phyloP scores from a whole-genome alignment of 30 jellyfish, hydroid and myxozoan genomes.

The Aurelia aurita region DNA sequence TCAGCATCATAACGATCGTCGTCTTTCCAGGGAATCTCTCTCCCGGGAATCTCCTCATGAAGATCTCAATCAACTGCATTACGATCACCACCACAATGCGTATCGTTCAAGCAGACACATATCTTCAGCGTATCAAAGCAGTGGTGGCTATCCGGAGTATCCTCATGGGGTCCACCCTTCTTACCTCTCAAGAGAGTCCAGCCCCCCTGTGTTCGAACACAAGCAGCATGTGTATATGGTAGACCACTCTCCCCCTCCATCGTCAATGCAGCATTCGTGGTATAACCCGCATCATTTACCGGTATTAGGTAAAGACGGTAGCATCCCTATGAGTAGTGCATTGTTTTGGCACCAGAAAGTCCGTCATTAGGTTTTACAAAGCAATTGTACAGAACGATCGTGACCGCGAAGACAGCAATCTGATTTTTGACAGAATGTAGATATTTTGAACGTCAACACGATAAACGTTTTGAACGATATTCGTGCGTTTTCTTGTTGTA shows the following conservation, averaged over 20 bases:
- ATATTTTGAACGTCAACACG: no score
- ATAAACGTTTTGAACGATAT: no score
- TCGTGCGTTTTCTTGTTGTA: no score
- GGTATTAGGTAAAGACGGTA: conserved; percentile 33
- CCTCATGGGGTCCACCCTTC: conserved; percentile 11
- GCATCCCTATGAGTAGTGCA: neutral
- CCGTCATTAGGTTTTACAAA: conserved; percentile 6
- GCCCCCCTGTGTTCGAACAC: conserved; percentile 25
- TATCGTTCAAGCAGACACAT: conserved; percentile 10
- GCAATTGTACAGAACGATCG: no score
- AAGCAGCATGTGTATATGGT: neutral
- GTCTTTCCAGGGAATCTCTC: neutral
- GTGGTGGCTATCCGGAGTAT: conserved; percentile 21
- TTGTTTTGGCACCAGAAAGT: conserved; percentile 53
- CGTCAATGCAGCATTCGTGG: conserved; percentile 33
- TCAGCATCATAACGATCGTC: conserved; percentile 4
- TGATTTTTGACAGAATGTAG: no score
- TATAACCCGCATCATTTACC: conserved; percentile 26
- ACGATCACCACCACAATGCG: conserved; percentile 11
- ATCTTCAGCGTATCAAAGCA: neutral
- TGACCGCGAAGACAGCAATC: no score
- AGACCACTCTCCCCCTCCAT: conserved; percentile 24
- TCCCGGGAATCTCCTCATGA: neutral
- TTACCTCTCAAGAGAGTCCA: neutral
- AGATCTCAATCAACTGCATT: neutral